Conservation (phyloP, 2,888 invertebrate genomes). For the Oligia fasciuncula region DNA sequence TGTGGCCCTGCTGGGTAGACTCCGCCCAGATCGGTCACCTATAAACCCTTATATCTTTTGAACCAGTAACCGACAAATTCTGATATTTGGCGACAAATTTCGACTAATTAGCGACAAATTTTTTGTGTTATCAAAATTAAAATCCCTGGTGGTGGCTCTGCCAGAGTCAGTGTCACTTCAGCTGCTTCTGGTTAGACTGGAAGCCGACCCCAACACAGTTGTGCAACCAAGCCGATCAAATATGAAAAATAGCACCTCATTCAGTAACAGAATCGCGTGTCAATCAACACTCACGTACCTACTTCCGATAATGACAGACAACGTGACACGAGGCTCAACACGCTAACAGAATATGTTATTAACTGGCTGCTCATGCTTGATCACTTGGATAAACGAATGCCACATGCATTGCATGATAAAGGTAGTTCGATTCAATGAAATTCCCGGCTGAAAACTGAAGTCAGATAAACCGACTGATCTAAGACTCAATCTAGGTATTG, state of each 20-base stretch:
- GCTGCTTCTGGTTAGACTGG: background rate
- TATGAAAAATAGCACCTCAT: slow-evolving; percentile 7
- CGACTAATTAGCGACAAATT: too few relatives aligned
- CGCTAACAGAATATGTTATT: slow-evolving; percentile 44
- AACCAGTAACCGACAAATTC: too few relatives aligned
- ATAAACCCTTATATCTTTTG: too few relatives aligned
- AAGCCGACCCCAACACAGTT: background rate
- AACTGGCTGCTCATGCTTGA: slow-evolving; percentile 11
- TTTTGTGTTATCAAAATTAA: too few relatives aligned
- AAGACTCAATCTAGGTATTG: background rate
- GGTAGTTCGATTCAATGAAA: background rate
- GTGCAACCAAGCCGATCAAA: too few relatives aligned
- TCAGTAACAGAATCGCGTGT: slow-evolving; percentile 39
- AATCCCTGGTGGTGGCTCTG: too few relatives aligned
- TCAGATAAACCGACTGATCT: background rate
- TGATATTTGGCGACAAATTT: too few relatives aligned
- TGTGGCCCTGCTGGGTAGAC: too few relatives aligned
- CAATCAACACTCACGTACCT: slow-evolving; percentile 39
- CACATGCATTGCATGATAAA: background rate
- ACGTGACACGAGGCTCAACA: slow-evolving; percentile 46
- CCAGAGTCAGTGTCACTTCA: too few relatives aligned
- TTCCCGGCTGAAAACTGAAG: background rate
- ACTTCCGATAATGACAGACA: slow-evolving; percentile 51
- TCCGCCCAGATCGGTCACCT: too few relatives aligned
- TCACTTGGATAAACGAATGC: background rate